Evolutionary conservation across 92 coral and sea anemone genomes (phyloP), one percentile per base, ranked within the genome.

Genomic region (Phenganax subtilis): DNA sequence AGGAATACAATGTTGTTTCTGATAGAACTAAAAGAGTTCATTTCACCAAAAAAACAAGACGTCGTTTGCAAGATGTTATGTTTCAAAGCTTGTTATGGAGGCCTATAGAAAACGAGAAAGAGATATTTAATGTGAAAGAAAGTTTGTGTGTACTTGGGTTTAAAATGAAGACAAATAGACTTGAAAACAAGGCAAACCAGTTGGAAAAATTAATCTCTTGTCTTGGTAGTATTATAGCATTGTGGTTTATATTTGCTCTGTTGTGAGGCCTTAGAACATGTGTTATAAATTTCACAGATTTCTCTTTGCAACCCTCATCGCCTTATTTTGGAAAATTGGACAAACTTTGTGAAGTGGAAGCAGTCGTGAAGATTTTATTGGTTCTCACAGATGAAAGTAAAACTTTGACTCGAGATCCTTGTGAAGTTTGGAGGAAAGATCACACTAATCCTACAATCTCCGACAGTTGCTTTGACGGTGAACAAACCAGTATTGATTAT

Each of bases 391-490:
- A 63, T 3, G 69, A 62, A n/a, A 37, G 31, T 47, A 20, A 63
- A 79, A 51, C 65, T n/a, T 29, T 79, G 62, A 79, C 63, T 2
- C 74, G 1, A 16, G 74, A 79, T 62, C 61, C 62, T 1, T 79
- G 83, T 65, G 83, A 79, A 79, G 83, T 79, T 14, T 79, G 83
- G 83, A 79, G 83, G 65, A 79, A 79, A 53, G 73, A 30, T 68
- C 16, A 9, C 9, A 4, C 53, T 68, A 2, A 64, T 31, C 55
- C 55, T 52, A 76, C 47, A 37, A 37, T 47, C 66, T 47, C 57
- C 57, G 55, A 31, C 20, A 76, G 55, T 12, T 57, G 12, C 44
- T 12, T 10, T 59, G 55, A 27, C 3, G 54, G n/a, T 12, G 5
- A 59, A 27, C 55, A 76, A 14, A 12, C 60, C 54, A 28, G 60